These are phyloP conservation scores for Aporophyla nigra DNA, from an alignment of 2,888 invertebrate genomes.

Conservation along the genomic window DNA sequence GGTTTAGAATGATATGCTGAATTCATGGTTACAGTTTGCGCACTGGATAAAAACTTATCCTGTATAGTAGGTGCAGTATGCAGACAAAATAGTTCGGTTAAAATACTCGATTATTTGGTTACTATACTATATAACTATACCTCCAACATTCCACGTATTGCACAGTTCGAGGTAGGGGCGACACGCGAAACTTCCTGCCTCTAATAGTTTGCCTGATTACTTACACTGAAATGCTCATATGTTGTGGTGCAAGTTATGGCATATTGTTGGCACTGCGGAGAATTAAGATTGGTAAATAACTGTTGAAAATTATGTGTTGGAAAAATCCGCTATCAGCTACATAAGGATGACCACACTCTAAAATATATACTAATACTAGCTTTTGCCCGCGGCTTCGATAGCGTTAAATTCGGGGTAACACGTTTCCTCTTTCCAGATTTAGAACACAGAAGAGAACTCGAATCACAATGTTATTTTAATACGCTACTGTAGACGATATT, in stretches of 20 bases:
- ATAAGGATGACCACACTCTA: neutral
- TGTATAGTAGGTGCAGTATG: neutral
- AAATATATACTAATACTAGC: neutral
- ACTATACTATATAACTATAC: no score
- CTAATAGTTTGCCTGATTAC: constrained; percentile 26
- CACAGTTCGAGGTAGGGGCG: constrained; percentile 12
- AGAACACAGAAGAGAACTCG: no score
- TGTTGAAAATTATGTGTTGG: neutral
- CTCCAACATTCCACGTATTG: no score
- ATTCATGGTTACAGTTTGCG: no score
- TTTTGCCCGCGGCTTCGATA: no score
- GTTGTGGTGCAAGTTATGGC: constrained; percentile 13
- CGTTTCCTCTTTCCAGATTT: no score
- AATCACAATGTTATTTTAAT: no score
- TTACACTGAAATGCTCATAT: constrained; percentile 22
- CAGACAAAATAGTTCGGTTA: neutral
- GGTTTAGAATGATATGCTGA: no score
- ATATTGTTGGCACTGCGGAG: neutral
- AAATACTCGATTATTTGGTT: neutral
- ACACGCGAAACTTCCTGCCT: constrained; percentile 52
- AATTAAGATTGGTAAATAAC: neutral
- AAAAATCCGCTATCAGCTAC: neutral
- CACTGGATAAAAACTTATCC: no score
- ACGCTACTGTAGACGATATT: no score
- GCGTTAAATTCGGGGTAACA: no score